A percentile compares a stretch with the other conserved stretches of the same genome.
These are phyloP conservation scores for Mamestra brassicae DNA, from an alignment of 2,888 invertebrate genomes.

Conservation along the genomic window DNA sequence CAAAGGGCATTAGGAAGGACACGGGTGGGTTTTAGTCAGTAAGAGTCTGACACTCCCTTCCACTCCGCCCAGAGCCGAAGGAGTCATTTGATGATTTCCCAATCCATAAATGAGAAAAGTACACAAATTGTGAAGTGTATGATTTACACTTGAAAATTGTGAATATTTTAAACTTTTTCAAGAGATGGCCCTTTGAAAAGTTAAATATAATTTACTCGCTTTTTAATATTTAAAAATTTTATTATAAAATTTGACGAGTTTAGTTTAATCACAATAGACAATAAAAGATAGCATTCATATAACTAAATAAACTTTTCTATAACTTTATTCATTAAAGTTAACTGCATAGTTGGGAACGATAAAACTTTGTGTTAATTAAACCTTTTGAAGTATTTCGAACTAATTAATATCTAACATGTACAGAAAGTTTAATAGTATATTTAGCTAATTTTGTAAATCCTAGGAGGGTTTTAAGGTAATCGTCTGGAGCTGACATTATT, in stretches of 20 bases:
- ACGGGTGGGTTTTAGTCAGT: no score
- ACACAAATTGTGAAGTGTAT: no score
- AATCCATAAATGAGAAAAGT: no score
- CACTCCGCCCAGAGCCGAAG: no score
- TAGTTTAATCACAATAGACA: slow-evolving; percentile 5
- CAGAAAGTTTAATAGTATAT: slow-evolving; percentile 31
- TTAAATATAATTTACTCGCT: neutral
- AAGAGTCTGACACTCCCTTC: no score
- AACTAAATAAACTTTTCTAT: slow-evolving; percentile 11
- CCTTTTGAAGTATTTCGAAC: slow-evolving; percentile 49
- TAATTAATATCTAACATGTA: slow-evolving; percentile 40
- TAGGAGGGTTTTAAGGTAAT: slow-evolving; percentile 10
- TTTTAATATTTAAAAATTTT: neutral
- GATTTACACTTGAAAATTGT: no score
- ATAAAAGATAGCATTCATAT: slow-evolving; percentile 3
- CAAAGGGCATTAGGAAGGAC: no score
- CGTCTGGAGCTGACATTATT: neutral
- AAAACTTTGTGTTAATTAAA: slow-evolving; percentile 47
- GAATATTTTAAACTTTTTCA: no score
- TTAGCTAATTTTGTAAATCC: slow-evolving; percentile 20
- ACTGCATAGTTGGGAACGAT: slow-evolving; percentile 35
- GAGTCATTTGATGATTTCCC: no score
- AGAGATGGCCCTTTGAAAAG: neutral
- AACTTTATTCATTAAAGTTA: slow-evolving; percentile 43
- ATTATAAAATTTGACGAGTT: no score